phyloP scores from a whole-genome alignment of 2,113 vertebrate genomes.

The Psammodynastes pulverulentus region DNA sequence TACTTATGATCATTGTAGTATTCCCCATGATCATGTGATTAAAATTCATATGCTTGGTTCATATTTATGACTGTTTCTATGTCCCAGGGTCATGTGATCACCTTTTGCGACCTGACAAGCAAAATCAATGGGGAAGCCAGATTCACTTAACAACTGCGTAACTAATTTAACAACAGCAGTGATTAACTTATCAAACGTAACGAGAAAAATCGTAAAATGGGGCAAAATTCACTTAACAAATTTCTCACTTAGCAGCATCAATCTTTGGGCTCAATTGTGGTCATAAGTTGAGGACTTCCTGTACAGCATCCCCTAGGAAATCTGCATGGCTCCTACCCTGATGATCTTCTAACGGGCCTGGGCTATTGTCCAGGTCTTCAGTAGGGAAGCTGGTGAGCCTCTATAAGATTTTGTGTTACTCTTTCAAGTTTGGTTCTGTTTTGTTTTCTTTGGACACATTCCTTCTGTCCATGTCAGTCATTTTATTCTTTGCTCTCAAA shows the following conservation, averaged over 20 bases:
- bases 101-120: background rate
- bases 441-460: background rate
- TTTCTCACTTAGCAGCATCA: background rate
- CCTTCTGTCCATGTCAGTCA: background rate
- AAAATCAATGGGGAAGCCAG: background rate
- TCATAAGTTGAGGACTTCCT: background rate
- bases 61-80: background rate
- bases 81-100: background rate
- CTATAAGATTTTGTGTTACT: background rate
- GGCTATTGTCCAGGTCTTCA: background rate
- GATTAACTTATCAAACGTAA: background rate
- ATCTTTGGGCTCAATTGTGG: background rate
- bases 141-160: background rate
- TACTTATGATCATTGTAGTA: background rate
- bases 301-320: background rate
- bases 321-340: background rate
- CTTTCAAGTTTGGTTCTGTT: background rate
- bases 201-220: background rate
- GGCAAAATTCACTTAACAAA: background rate
- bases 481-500: background rate
- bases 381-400: background rate
- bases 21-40: background rate
- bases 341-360: background rate
- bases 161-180: background rate
- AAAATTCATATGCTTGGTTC: background rate